Conservation (phyloP, 2,888 invertebrate species). For the Mimas tiliae region DNA sequence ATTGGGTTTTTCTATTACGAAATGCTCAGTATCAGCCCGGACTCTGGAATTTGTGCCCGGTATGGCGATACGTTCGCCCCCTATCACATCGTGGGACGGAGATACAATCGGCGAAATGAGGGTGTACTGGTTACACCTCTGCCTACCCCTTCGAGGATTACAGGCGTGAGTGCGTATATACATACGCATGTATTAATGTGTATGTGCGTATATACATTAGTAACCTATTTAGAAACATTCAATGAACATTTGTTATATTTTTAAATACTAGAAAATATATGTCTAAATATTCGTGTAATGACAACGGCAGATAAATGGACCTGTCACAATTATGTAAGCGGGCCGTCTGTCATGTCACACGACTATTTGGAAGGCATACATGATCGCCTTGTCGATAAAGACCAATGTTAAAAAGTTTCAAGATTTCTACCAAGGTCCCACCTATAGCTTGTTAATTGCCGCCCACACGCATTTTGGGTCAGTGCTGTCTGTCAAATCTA, state of each 20-base stretch:
- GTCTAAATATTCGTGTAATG: slow-evolving; percentile 24
- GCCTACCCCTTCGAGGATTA: too few species aligned
- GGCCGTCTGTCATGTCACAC: slow-evolving; percentile 32
- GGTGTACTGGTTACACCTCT: too few species aligned
- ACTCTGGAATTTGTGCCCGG: too few species aligned
- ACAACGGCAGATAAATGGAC: slow-evolving; percentile 29
- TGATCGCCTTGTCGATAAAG: slow-evolving; percentile 48
- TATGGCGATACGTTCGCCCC: too few species aligned
- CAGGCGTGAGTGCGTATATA: too few species aligned
- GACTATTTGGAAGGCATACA: slow-evolving; percentile 29
- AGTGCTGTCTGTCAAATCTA: slow-evolving; percentile 46
- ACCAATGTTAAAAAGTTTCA: slow-evolving; percentile 45
- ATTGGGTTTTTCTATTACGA: too few species aligned
- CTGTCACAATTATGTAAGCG: slow-evolving; percentile 44
- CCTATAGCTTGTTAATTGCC: slow-evolving; percentile 70
- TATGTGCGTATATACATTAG: too few species aligned
- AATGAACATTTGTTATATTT: slow-evolving; percentile 1
- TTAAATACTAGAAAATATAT: slow-evolving; percentile 11
- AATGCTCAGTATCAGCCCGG: too few species aligned
- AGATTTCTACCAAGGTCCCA: slow-evolving; percentile 51
- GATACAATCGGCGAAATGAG: too few species aligned
- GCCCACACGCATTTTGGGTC: slow-evolving; percentile 59
- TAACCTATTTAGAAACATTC: neutral
- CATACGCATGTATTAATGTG: too few species aligned
- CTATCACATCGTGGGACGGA: too few species aligned